These are phyloP conservation scores for Parazoanthus swiftii DNA, from an alignment of 92 coral and sea anemone species.

Conservation along the genomic window DNA sequence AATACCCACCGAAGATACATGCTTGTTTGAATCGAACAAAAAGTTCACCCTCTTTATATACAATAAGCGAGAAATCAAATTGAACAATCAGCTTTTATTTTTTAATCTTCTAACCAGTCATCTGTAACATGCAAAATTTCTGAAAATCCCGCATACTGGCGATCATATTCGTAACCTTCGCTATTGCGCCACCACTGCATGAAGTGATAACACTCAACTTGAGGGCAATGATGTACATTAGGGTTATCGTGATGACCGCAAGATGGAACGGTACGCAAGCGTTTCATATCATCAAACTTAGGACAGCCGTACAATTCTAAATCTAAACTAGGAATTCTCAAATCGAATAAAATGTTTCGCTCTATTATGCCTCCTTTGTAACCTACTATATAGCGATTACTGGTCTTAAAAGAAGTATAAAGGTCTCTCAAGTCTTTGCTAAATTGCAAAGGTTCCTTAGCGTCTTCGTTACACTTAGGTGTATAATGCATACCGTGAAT, in stretches of 20 bases:
- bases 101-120: conserved; percentile 6
- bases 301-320: neutral
- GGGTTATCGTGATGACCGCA: neutral
- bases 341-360: conserved; percentile 6
- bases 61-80: conserved; percentile 12
- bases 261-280: too few species aligned
- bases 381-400: conserved; percentile 7
- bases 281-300: too few species aligned
- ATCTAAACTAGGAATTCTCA: conserved; percentile 9
- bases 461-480: conserved; percentile 8
- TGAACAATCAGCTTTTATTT: conserved; percentile 1
- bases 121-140: neutral
- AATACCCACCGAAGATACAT: conserved; percentile 5
- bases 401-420: conserved; percentile 8
- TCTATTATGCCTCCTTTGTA: conserved; percentile 13
- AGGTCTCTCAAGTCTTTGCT: conserved; percentile 1
- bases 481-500: conserved; percentile 1
- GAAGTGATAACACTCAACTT: neutral
- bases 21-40: conserved; percentile 13
- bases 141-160: too few species aligned
- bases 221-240: conserved; percentile 1
- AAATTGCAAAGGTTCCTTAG: conserved; percentile 13
- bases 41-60: neutral
- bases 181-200: conserved; percentile 15
- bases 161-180: neutral